Evolutionary conservation across 2,888 invertebrate genomes (phyloP).

Genomic region (Cheilosia pagana): DNA sequence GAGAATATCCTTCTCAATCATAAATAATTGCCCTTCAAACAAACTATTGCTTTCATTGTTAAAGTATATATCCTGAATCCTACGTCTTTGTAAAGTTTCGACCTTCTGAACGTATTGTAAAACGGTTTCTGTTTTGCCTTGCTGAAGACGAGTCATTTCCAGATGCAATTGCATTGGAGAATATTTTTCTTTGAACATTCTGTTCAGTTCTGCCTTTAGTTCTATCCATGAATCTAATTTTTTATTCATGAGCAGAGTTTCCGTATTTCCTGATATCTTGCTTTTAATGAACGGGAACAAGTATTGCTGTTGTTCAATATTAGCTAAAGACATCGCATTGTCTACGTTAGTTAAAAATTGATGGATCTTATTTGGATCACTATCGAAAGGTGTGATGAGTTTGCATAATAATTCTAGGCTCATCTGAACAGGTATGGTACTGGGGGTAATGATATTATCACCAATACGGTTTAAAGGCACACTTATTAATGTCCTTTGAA

Average conservation of each 20-base stretch:
- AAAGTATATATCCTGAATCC: neutral
- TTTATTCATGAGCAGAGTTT: slow-evolving; percentile 18
- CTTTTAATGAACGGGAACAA: neutral
- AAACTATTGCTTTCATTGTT: neutral
- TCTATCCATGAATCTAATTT: slow-evolving; percentile 1
- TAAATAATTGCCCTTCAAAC: neutral
- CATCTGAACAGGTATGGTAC: too few relatives aligned
- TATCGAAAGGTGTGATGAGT: too few relatives aligned
- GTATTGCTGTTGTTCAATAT: neutral
- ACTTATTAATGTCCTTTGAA: too few relatives aligned
- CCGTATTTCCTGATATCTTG: slow-evolving; percentile 8
- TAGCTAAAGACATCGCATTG: neutral
- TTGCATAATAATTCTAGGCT: too few relatives aligned
- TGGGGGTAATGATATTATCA: too few relatives aligned
- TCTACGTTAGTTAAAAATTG: neutral
- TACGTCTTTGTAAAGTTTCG: neutral
- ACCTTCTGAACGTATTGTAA: neutral
- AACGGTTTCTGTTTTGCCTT: neutral
- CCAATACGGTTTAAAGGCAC: neutral
- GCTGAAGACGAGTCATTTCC: neutral
- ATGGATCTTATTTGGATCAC: too few relatives aligned
- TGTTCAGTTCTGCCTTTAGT: slow-evolving; percentile 1
- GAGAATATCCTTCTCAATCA: slow-evolving; percentile 2
- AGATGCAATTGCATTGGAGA: slow-evolving; percentile 5
- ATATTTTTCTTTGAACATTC: slow-evolving; percentile 5